Conservation (phyloP, 2,797 vertebrate species). For the Macroramphosus scolopax region DNA sequence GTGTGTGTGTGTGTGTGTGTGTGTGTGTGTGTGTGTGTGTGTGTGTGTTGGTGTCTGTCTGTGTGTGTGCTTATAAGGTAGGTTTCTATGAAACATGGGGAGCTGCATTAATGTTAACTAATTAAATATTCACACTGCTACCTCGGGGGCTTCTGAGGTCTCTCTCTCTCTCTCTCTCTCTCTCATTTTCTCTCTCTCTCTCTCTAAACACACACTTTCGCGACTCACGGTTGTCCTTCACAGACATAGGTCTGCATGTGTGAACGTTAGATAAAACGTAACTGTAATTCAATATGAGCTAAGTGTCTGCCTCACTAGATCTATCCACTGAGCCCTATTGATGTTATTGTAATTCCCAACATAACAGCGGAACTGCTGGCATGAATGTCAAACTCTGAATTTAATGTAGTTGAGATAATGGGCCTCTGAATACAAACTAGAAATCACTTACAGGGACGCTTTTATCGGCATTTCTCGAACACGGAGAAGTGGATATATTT, state of each 20-base stretch:
- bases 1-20: conserved; percentile 1
- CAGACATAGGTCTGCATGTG: conserved; percentile 21
- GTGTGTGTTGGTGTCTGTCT: conserved; percentile 1
- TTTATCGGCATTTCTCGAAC: too few species aligned
- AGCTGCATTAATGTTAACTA: conserved; percentile 43
- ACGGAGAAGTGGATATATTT: too few species aligned
- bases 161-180: conserved; percentile 10
- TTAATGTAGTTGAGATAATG: conserved; percentile 6
- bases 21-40: background rate
- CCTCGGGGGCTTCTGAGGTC: conserved; percentile 18
- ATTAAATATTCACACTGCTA: conserved; percentile 50
- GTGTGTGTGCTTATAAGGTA: conserved; percentile 4
- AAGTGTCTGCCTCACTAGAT: conserved; percentile 15
- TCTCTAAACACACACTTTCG: background rate
- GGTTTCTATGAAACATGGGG: conserved; percentile 19
- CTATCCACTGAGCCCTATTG: conserved; percentile 16
- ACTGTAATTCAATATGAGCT: conserved; percentile 33
- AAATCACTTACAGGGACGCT: too few species aligned
- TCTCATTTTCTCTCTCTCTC: conserved; percentile 1
- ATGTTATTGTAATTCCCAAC: conserved; percentile 20
- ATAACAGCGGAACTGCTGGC: background rate
- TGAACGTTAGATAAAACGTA: conserved; percentile 15
- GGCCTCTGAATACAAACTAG: background rate
- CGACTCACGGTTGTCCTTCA: conserved; percentile 46
- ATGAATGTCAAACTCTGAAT: background rate